Conservation (phyloP, 2,888 invertebrate genomes). For the Pyralis farinalis region DNA sequence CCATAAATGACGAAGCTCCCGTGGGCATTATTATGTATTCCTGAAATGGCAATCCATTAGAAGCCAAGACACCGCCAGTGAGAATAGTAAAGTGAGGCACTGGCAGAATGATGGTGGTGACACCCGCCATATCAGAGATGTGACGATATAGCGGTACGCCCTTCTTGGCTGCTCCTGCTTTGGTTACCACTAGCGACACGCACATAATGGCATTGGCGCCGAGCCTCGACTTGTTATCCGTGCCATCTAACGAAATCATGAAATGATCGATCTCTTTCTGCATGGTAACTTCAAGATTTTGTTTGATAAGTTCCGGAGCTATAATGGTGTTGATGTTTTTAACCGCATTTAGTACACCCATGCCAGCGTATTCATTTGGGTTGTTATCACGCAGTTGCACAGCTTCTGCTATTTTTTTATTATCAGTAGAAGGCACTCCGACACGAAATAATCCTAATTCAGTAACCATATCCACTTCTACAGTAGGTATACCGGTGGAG, state of each 20-base stretch:
- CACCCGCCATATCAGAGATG: conserved; percentile 96
- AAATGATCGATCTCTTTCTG: conserved; percentile 94
- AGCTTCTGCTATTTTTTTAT: conserved; percentile 96
- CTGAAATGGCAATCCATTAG: conserved; percentile 97
- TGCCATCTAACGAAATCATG: conserved; percentile 94
- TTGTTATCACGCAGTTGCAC: conserved; percentile 96
- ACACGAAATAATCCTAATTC: conserved; percentile 94
- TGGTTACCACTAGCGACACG: conserved; percentile 96
- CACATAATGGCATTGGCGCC: conserved; percentile 98
- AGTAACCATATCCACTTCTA: conserved; percentile 93
- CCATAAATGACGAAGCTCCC: conserved; percentile 93
- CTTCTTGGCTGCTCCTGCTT: conserved; percentile 98
- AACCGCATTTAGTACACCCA: conserved; percentile 95
- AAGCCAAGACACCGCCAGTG: conserved; percentile 97
- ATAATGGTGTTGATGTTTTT: conserved; percentile 92
- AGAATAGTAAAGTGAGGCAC: conserved; percentile 99
- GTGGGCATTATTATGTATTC: conserved; percentile 97
- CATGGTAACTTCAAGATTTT: conserved; percentile 91
- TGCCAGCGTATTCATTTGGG: conserved; percentile 92
- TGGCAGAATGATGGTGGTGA: conserved; percentile 93
- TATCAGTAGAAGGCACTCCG: conserved; percentile 98
- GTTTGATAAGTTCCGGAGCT: conserved; percentile 89
- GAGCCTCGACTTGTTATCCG: conserved; percentile 95
- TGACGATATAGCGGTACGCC: conserved; percentile 93
- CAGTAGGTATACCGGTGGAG: conserved; percentile 97